These are phyloP conservation scores for Urophycis tenuis DNA, from an alignment of 2,797 vertebrate species.

Conservation along the genomic window DNA sequence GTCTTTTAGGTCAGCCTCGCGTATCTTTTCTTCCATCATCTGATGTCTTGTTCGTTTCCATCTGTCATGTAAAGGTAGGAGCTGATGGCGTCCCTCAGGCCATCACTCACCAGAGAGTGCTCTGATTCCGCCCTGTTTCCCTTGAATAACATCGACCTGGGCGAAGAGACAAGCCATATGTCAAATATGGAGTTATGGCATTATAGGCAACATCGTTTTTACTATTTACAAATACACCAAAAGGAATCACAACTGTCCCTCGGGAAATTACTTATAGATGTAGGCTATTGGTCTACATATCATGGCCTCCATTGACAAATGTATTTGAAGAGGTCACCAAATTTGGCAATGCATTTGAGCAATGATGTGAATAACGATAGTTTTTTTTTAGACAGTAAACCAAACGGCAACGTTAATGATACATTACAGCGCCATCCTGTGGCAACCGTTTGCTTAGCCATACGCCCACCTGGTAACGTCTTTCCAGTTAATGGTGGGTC, in stretches of 20 bases:
- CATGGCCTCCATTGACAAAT: neutral
- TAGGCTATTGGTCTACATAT: neutral
- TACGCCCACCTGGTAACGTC: slow-evolving; percentile 78
- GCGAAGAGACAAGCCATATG: slow-evolving; percentile 2
- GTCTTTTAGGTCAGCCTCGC: neutral
- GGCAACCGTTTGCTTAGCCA: slow-evolving; percentile 43
- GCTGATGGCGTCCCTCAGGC: slow-evolving; percentile 78
- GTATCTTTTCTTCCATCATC: slow-evolving; percentile 48
- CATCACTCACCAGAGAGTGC: slow-evolving; percentile 76
- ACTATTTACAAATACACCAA: neutral
- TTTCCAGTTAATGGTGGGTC: slow-evolving; percentile 72
- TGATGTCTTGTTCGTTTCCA: slow-evolving; percentile 18
- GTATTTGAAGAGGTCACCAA: neutral
- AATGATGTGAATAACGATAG: neutral
- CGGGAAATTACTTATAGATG: no score
- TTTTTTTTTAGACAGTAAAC: neutral
- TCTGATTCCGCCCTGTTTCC: slow-evolving; percentile 46
- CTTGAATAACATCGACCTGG: slow-evolving; percentile 71
- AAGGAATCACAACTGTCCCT: neutral
- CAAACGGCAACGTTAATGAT: slow-evolving; percentile 3
- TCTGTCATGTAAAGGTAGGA: slow-evolving; percentile 83
- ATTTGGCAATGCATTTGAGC: neutral
- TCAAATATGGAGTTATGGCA: neutral
- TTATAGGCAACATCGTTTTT: neutral
- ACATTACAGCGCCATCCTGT: slow-evolving; percentile 34